Evolutionary conservation across 1,140 invertebrate genomes (phyloP), one percentile per base, ranked within the genome.

Genomic region (Matsumurasca onukii): DNA sequence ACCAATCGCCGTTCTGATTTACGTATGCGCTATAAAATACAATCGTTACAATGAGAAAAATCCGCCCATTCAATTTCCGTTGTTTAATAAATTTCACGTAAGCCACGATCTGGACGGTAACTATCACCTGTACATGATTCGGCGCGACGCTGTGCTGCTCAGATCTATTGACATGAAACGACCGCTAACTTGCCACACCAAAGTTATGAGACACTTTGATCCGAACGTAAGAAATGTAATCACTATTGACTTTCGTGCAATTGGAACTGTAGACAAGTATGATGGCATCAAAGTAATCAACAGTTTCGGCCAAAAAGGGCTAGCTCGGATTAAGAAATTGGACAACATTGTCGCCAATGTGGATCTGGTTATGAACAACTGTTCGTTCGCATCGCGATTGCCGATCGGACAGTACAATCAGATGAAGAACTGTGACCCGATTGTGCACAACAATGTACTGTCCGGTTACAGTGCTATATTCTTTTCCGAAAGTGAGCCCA

Each of bases 331-430:
- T 27, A 5, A 29, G 5, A n/a, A 59, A 12, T 5, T 59, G 22
- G 2, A 12, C 15, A 24, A 5, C 25, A 24, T 9, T 3, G 49
- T n/a, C 12, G 9, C 49, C 3, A 12, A 9, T 12, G 55, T 59
- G 9, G 24, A 59, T 27, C 55, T 59, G 55, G 55, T 59, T 13
- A 59, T 59, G 55, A 59, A 59, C 55, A 24, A 22, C 24, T 59
- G 55, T 59, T 59, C 55, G 24, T 59, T 59, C 55, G 55, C 30
- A 9, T 59, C 55, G 25, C 22, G 25, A 9, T 27, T 27, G n/a
- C 55, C 55, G 55, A 29, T 59, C 55, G 55, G 55, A 22, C 55
- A 59, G 55, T 59, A 27, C n/a, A 22, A 27, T 9, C 55, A 59
- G 55, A 59, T 59, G 55, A 59, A 27, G 55, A 59, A 59, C 13